Conservation (phyloP, 2,113 vertebrate genomes). For the Fregetta grallaria region DNA sequence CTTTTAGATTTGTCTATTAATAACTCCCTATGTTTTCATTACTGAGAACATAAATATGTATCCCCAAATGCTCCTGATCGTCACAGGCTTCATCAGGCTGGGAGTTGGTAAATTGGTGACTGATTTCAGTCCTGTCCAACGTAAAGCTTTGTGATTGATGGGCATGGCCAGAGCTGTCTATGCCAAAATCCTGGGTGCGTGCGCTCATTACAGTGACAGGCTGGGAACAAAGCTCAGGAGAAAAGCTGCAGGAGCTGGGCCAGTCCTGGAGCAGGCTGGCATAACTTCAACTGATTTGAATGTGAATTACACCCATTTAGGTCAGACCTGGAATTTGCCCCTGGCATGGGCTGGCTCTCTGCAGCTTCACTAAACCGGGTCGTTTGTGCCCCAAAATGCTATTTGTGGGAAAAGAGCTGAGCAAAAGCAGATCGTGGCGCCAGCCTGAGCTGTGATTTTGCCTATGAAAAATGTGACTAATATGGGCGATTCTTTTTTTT, state of each 20-base stretch:
- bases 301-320: conserved; percentile 11
- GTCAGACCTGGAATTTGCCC: conserved; percentile 17
- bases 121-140: not conserved
- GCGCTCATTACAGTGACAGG: not conserved
- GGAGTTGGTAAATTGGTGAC: not conserved
- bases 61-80: not conserved
- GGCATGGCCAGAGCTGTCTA: rapidly evolving
- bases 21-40: conserved; percentile 8
- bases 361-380: not conserved
- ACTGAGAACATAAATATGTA: conserved; percentile 19
- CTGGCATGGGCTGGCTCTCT: not conserved
- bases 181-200: not conserved
- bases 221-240: conserved; percentile 5
- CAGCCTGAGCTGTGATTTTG: not conserved
- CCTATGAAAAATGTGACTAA: not conserved
- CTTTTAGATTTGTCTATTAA: conserved; percentile 20
- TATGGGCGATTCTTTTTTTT: rapidly evolving
- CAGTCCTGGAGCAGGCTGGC: not conserved
- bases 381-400: not conserved
- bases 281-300: conserved; percentile 35
- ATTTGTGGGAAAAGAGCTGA: not conserved
- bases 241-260: not conserved
- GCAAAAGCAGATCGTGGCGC: not conserved
- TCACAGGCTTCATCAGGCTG: not conserved
- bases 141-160: not conserved